These are phyloP conservation scores for Pollenia griseotomentosa DNA, from an alignment of 2,888 invertebrate species.

Conservation along the genomic window DNA sequence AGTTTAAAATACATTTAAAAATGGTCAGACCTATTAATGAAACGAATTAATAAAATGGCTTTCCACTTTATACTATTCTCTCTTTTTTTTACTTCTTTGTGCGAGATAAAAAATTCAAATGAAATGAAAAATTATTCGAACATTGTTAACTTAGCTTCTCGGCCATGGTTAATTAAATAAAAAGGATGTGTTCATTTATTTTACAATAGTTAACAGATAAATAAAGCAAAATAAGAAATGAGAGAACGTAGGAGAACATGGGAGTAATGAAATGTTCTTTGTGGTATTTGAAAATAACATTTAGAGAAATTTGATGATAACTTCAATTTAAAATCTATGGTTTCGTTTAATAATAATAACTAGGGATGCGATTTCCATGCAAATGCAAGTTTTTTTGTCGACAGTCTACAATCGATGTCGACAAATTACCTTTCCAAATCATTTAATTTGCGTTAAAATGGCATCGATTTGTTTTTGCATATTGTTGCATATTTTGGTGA, in stretches of 20 bases:
- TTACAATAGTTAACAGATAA: constrained; percentile 7
- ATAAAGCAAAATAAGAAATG: not conserved
- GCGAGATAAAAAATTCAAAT: constrained; percentile 3
- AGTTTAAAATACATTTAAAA: constrained; percentile 28
- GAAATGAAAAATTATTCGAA: constrained; percentile 16
- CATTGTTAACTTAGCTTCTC: constrained; percentile 25
- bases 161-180: constrained; percentile 58
- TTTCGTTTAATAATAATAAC: too few relatives aligned
- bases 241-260: not conserved
- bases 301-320: not conserved
- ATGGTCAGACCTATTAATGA: constrained; percentile 46
- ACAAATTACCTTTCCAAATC: too few relatives aligned
- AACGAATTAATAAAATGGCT: constrained; percentile 56
- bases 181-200: constrained; percentile 53
- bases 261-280: constrained; percentile 2
- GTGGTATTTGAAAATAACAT: not conserved
- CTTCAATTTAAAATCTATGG: too few relatives aligned
- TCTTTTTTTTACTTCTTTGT: not conserved
- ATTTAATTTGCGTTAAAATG: too few relatives aligned
- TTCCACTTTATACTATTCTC: constrained; percentile 23
- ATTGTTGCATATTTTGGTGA: too few relatives aligned
- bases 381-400: too few relatives aligned
- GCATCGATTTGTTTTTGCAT: too few relatives aligned
- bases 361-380: too few relatives aligned
- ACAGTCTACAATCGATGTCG: too few relatives aligned